Evolutionary conservation across 2,113 vertebrate species (phyloP).

Genomic region (Sclerurus mexicanus): DNA sequence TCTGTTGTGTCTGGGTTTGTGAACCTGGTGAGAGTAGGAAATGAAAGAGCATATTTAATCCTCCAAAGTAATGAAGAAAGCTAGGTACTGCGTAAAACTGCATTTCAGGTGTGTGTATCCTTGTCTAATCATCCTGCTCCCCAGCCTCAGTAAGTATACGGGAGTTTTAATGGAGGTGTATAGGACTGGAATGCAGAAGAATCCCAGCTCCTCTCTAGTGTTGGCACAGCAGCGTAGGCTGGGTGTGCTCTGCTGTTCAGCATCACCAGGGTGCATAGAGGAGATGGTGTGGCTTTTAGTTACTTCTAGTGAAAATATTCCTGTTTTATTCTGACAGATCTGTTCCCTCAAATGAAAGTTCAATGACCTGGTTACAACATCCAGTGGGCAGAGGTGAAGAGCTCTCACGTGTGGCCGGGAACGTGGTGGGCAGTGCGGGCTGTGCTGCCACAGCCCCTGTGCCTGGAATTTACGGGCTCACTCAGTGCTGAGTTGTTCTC

Average conservation of each 20-base stretch:
- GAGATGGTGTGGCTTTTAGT: neutral
- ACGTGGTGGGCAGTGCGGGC: neutral
- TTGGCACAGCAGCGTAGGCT: neutral
- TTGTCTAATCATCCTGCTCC: neutral
- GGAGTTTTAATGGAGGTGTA: neutral
- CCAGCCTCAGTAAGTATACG: fast-evolving
- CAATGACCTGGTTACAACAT: neutral
- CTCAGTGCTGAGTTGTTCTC: neutral
- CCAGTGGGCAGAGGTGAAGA: neutral
- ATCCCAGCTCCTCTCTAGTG: neutral
- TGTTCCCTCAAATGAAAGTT: no score
- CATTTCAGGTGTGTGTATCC: neutral
- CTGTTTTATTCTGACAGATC: no score
- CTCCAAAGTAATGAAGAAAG: neutral
- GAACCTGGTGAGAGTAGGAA: neutral
- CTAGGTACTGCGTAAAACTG: neutral
- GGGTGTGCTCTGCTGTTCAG: neutral
- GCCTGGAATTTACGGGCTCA: neutral
- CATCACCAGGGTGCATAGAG: neutral
- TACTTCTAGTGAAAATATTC: no score
- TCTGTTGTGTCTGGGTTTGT: neutral
- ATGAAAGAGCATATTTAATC: fast-evolving
- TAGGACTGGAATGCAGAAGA: neutral
- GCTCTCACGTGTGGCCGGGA: neutral
- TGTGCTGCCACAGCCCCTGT: neutral